Evolutionary conservation across 2,113 vertebrate species (phyloP).

Genomic region (Varanus komodoensis): DNA sequence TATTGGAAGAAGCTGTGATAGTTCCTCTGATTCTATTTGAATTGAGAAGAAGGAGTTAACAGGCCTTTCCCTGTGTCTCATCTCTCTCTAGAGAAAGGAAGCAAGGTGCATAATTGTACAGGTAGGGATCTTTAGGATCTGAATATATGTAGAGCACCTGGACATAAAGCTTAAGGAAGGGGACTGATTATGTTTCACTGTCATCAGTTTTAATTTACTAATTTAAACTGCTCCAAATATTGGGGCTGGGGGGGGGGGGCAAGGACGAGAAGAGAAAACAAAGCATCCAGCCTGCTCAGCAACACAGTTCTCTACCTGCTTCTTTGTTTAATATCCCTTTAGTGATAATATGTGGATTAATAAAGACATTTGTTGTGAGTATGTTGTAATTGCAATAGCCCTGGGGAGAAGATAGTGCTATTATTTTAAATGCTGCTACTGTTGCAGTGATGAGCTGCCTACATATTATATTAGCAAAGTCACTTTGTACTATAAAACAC

Average conservation of each 20-base stretch:
- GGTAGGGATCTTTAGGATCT: not conserved
- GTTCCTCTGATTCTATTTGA: not conserved
- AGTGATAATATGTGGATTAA: slow-evolving; percentile 43
- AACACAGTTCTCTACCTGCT: slow-evolving; percentile 8
- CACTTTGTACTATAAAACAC: slow-evolving; percentile 12
- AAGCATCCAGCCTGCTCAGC: slow-evolving; percentile 12
- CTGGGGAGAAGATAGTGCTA: accelerated
- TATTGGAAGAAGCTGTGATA: not conserved
- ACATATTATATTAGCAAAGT: slow-evolving; percentile 41
- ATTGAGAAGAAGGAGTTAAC: not conserved
- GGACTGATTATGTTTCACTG: not conserved
- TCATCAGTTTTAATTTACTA: not conserved
- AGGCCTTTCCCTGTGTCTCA: not conserved
- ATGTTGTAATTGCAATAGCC: slow-evolving; percentile 53
- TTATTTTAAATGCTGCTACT: slow-evolving; percentile 47
- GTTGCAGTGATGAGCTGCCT: slow-evolving; percentile 48
- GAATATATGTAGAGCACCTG: no score
- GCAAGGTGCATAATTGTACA: not conserved
- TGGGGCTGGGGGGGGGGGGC: no score
- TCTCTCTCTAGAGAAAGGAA: not conserved
- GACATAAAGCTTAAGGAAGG: not conserved
- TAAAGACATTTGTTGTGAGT: slow-evolving; percentile 42
- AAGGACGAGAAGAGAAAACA: slow-evolving; percentile 10
- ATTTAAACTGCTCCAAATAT: slow-evolving; percentile 28
- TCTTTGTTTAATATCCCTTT: slow-evolving; percentile 30